Evolutionary conservation across 1,140 invertebrate genomes (phyloP).

Genomic region (Tribolium castaneum): DNA sequence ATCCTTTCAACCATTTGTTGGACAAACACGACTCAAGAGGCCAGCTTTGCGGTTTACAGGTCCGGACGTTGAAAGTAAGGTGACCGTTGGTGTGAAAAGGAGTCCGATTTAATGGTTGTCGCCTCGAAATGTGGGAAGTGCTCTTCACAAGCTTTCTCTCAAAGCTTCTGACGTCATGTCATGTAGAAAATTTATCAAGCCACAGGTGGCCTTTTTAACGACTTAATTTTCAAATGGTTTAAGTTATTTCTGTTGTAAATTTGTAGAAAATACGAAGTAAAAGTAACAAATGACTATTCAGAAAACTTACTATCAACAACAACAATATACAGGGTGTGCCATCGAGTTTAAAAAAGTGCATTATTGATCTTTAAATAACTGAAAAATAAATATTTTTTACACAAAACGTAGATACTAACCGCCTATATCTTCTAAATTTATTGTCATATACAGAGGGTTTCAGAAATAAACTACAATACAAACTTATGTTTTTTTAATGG

Average conservation of each 20-base stretch:
- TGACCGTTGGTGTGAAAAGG: slow-evolving; percentile 22
- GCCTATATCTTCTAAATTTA: no score
- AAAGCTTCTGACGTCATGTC: slow-evolving; percentile 25
- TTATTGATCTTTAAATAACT: no score
- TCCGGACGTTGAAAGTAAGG: slow-evolving; percentile 24
- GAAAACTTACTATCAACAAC: no score
- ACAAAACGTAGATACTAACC: no score
- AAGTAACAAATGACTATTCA: no score
- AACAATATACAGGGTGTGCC: no score
- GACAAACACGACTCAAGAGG: slow-evolving; percentile 5
- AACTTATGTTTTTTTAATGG: no score
- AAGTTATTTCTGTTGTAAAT: background rate
- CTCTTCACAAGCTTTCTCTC: slow-evolving; percentile 20
- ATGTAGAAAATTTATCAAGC: slow-evolving; percentile 17
- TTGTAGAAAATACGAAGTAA: no score
- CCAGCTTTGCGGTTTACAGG: slow-evolving; percentile 30
- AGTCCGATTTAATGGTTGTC: slow-evolving; percentile 30
- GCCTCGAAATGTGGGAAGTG: slow-evolving; percentile 25
- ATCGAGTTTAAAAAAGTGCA: no score
- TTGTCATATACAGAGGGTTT: no score
- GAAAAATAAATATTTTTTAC: no score
- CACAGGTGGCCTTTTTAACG: slow-evolving; percentile 12
- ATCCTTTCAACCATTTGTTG: slow-evolving; percentile 29
- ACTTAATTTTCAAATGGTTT: background rate
- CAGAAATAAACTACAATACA: no score